Evolutionary conservation across 2,113 vertebrate species (phyloP).

Genomic region (Gila orcuttii): DNA sequence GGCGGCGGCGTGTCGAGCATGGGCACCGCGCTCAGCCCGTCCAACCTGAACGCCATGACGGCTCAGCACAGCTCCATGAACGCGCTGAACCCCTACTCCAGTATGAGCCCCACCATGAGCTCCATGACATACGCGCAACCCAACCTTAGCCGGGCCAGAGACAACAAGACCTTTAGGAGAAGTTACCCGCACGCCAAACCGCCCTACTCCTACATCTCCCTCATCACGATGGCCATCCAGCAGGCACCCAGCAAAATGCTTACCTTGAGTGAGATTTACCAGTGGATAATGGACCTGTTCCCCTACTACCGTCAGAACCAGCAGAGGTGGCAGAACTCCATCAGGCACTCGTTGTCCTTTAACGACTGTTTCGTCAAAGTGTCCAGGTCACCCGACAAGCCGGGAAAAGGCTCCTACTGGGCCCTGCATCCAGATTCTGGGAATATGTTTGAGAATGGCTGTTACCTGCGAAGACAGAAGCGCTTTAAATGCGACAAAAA

Average conservation of each 20-base stretch:
- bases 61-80: slow-evolving; percentile 88
- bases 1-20: slow-evolving; percentile 81
- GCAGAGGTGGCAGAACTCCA: slow-evolving; percentile 99
- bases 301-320: slow-evolving; percentile 97
- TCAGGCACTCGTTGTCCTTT: slow-evolving; percentile 96
- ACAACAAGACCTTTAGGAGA: slow-evolving; percentile 90
- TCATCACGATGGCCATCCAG: slow-evolving; percentile 99
- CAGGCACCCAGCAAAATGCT: slow-evolving; percentile 97
- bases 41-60: slow-evolving; percentile 83
- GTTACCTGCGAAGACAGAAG: slow-evolving; percentile 96
- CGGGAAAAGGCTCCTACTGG: slow-evolving; percentile 98
- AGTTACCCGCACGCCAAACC: slow-evolving; percentile 98
- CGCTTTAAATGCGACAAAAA: slow-evolving; percentile 97
- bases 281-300: slow-evolving; percentile 99
- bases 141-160: slow-evolving; percentile 83
- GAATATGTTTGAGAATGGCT: slow-evolving; percentile 99
- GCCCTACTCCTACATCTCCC: slow-evolving; percentile 97
- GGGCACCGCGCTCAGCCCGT: slow-evolving; percentile 88
- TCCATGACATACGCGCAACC: slow-evolving; percentile 87
- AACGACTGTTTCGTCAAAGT: slow-evolving; percentile 99
- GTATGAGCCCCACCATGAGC: slow-evolving; percentile 91
- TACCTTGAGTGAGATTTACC: slow-evolving; percentile 97
- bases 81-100: slow-evolving; percentile 84
- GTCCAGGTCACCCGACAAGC: slow-evolving; percentile 95
- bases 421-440: slow-evolving; percentile 96